Conservation (phyloP, 2,113 vertebrate species). For the Hemicordylus capensis region DNA sequence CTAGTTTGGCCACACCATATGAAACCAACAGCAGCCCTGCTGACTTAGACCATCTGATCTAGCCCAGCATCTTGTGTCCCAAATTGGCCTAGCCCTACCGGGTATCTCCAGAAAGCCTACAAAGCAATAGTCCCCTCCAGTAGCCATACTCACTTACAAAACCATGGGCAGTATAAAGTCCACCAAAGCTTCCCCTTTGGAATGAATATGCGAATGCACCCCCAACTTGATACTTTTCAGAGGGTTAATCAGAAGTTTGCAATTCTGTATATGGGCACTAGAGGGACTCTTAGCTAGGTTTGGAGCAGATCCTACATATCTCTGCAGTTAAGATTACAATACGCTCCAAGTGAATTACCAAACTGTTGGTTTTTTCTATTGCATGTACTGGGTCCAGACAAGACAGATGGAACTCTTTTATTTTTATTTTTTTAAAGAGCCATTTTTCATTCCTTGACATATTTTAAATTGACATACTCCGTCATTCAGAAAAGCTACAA, state of each 20-base stretch:
- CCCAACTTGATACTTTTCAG: neutral
- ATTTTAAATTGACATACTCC: neutral
- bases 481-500: too few species aligned
- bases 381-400: neutral
- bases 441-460: neutral
- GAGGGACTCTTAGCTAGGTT: neutral
- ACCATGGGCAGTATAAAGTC: neutral
- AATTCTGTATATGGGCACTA: neutral
- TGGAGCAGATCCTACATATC: neutral
- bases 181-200: neutral
- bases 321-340: neutral
- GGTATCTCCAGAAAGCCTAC: too few species aligned
- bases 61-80: too few species aligned
- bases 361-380: too few species aligned
- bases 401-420: too few species aligned
- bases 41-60: too few species aligned
- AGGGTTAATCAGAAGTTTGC: neutral
- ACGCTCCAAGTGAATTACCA: neutral
- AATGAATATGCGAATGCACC: neutral
- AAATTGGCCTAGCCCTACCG: too few species aligned
- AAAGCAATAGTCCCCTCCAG: too few species aligned
- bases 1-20: too few species aligned
- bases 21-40: too few species aligned
- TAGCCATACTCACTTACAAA: neutral
- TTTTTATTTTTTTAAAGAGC: neutral